Conservation (phyloP, 2,113 vertebrate genomes). For the Microcebus murinus region DNA sequence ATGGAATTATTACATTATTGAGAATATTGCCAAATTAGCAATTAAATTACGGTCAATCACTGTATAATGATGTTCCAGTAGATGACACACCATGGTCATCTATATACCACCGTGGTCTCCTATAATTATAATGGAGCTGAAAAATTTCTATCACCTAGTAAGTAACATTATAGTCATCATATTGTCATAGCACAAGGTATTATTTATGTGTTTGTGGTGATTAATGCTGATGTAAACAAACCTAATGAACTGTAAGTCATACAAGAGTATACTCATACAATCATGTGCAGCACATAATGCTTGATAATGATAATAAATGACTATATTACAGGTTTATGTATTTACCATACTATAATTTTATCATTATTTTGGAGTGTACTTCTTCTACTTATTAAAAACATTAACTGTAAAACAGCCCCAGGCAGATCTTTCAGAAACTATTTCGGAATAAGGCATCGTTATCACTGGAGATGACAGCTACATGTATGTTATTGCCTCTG, state of each 20-base stretch:
- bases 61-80: background rate
- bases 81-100: background rate
- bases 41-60: background rate
- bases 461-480: background rate
- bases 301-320: background rate
- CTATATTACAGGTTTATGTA: background rate
- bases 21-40: background rate
- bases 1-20: background rate
- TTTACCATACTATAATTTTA: background rate
- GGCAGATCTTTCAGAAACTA: background rate
- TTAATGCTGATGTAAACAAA: background rate
- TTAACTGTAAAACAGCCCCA: background rate
- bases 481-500: background rate
- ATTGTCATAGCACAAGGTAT: background rate
- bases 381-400: background rate
- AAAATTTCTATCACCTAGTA: background rate
- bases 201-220: background rate
- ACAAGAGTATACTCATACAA: background rate
- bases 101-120: background rate
- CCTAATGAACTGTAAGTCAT: background rate
- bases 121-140: background rate
- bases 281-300: background rate
- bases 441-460: background rate
- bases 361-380: background rate
- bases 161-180: background rate